Evolutionary conservation across 2,113 vertebrate genomes (phyloP).

Genomic region (Podarcis raffonei): DNA sequence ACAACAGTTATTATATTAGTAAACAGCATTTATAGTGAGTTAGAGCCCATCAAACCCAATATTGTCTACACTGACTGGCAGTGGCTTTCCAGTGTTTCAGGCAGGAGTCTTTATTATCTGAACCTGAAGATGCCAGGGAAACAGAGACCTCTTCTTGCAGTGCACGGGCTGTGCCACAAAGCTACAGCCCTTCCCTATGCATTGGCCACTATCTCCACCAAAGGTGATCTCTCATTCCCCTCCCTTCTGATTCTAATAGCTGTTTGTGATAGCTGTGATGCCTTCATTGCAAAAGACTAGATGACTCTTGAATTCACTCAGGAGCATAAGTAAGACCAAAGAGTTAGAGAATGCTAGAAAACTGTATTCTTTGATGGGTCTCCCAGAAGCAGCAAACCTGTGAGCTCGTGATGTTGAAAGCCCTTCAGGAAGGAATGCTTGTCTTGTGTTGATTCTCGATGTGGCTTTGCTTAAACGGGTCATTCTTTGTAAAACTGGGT

Average conservation of each 20-base stretch:
- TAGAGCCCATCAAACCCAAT: not conserved
- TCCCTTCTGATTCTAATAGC: not conserved
- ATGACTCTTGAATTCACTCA: too few relatives aligned
- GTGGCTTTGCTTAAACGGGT: not conserved
- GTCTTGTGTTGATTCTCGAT: not conserved
- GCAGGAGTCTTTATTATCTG: not conserved
- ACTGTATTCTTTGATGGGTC: not conserved
- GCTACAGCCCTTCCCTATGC: too few relatives aligned
- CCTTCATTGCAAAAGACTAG: too few relatives aligned
- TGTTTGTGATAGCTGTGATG: too few relatives aligned
- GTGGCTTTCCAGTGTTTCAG: not conserved
- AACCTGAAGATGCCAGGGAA: not conserved
- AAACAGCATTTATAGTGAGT: not conserved
- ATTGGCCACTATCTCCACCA: not conserved
- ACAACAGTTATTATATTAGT: not conserved
- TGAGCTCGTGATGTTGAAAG: not conserved
- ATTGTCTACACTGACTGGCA: not conserved
- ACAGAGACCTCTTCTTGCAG: not conserved
- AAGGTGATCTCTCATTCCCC: not conserved
- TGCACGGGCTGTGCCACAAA: not conserved
- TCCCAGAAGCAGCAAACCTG: not conserved
- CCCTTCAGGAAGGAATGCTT: not conserved
- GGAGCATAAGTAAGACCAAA: too few relatives aligned
- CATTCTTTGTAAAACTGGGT: not conserved
- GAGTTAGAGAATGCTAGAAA: not conserved